Conservation (phyloP, 92 coral and sea anemone species). For the Pocillopora meandrina region DNA sequence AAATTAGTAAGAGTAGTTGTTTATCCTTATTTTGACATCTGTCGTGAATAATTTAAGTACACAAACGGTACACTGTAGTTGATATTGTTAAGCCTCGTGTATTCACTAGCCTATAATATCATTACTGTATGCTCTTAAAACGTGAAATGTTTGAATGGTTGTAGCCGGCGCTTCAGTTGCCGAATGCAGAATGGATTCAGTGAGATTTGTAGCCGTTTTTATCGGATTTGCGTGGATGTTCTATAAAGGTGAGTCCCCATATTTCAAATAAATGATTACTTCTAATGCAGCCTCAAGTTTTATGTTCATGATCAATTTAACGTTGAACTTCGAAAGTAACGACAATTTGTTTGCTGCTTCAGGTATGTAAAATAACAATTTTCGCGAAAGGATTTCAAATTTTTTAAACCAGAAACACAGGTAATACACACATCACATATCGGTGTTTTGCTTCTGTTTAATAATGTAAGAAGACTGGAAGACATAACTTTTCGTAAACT, state of each 20-base stretch:
- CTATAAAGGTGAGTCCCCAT: background rate
- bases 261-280: background rate
- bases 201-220: background rate
- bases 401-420: background rate
- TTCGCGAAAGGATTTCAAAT: background rate
- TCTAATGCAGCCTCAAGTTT: background rate
- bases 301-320: background rate
- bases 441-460: background rate
- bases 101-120: background rate
- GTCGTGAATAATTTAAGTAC: background rate
- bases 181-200: background rate
- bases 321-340: background rate
- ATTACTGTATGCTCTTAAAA: no score
- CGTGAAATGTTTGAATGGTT: background rate
- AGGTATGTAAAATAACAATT: background rate
- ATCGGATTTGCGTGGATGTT: background rate
- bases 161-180: background rate
- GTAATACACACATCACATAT: background rate
- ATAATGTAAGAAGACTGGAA: background rate
- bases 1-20: background rate
- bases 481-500: background rate
- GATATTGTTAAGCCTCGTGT: background rate
- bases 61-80: background rate
- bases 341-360: background rate
- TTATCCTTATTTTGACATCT: constrained; percentile 8